Evolutionary conservation across 2,113 vertebrate genomes (phyloP).

Genomic region (Isurus oxyrinchus): DNA sequence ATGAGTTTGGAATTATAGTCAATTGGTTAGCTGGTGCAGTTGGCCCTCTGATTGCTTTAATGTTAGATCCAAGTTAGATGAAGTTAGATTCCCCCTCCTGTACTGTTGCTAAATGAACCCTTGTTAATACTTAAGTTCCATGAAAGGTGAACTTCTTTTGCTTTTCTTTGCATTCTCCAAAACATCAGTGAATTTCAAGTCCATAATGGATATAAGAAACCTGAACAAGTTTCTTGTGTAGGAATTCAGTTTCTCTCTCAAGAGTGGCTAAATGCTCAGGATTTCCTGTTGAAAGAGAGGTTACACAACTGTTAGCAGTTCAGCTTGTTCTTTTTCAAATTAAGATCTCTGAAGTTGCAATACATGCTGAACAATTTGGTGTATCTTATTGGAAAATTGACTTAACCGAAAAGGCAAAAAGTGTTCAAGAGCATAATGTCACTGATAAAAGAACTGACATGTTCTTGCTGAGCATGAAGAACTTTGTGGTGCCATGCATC

Average conservation of each 20-base stretch:
- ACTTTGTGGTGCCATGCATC: not conserved
- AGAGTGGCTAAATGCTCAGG: not conserved
- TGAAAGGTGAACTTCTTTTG: not conserved
- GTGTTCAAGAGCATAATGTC: not conserved
- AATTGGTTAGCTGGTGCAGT: not conserved
- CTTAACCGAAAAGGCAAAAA: not conserved
- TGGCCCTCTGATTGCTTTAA: not conserved
- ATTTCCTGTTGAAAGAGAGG: not conserved
- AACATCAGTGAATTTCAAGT: not conserved
- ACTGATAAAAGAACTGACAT: not conserved
- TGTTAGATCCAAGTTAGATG: not conserved
- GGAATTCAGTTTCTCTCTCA: not conserved
- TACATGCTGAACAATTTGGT: not conserved
- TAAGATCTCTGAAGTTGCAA: not conserved
- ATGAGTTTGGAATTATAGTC: not conserved
- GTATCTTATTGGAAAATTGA: not conserved
- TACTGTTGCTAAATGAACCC: not conserved
- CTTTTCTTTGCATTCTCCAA: not conserved
- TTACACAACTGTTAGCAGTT: not conserved
- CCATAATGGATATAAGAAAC: not conserved
- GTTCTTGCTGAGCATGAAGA: not conserved
- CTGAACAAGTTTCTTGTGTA: not conserved
- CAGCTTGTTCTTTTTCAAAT: not conserved
- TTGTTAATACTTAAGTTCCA: not conserved
- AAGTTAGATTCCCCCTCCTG: not conserved